Base-by-base conservation (phyloP, 23 tunicate species). In the Trididemnum nubilum region DNA sequence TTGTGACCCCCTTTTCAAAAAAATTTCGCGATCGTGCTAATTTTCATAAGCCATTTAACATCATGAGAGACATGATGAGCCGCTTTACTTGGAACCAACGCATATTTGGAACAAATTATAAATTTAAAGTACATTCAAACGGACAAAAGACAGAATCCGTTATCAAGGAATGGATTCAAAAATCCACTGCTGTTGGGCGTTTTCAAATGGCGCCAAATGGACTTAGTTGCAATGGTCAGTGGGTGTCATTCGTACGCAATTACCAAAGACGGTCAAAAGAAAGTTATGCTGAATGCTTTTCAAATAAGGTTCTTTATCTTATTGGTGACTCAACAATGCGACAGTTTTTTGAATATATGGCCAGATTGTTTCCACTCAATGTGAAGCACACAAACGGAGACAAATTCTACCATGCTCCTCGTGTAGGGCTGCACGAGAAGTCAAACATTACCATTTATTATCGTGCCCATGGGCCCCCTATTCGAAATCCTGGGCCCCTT, bases 271-370 rank as follows among this genome's bases (percentile, higher is more conserved):
- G 5, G 27, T n/a, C 26, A 44, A 21, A 37, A 1, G 25, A 36
- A 44, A 26, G 24, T 25, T 63, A 27, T 2, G 35, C n/a, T 5
- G 26, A 32, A 28, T 85, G 88, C 50, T 69, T 76, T 38, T 37
- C 61, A 12, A 76, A 76, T 40, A 76, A 76, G 31, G 40, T 40
- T 26, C 59, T 85, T 27, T 76, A 76, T 64, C 15, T 85, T 36
- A 19, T 85, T 2, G 88, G 88, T 1, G 88, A 85, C 34, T 85
- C 88, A 24, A 85, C 88, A 33, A 44, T 76, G 76, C 35, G 82
- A 50, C 75, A 76, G 64, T 76, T 65, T 49, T 76, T 61, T 36
- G 51, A 38, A 4, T 29, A 35, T 9, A 0, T 44, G 21, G 44
- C 5, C 2, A 18, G 37, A 3, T 9, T 19, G 4, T 76, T 85